These are phyloP conservation scores for Neuroscelio doddi DNA, from an alignment of 2,888 invertebrate genomes.

Conservation along the genomic window DNA sequence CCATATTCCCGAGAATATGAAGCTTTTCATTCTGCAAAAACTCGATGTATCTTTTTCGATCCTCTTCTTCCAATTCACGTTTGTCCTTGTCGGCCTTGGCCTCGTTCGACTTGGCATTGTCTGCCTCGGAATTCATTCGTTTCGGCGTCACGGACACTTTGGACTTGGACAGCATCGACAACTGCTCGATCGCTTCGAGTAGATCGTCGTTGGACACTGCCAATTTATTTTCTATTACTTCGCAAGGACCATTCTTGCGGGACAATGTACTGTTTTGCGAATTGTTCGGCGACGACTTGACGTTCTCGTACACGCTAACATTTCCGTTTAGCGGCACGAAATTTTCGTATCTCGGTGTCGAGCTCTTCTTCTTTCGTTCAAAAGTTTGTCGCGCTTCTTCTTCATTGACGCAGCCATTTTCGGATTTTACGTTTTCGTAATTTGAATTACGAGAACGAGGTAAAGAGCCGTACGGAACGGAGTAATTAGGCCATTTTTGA, in stretches of 20 bases:
- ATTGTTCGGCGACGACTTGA: conserved; percentile 48
- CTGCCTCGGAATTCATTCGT: conserved; percentile 63
- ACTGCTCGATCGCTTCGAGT: conserved; percentile 70
- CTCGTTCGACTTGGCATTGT: conserved; percentile 62
- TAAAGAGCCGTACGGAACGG: conserved; percentile 56
- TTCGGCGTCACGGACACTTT: conserved; percentile 61
- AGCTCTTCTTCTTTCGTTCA: conserved; percentile 40
- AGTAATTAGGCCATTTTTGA: conserved; percentile 57
- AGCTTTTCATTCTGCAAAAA: conserved; percentile 67
- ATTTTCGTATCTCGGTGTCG: conserved; percentile 53
- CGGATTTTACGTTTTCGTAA: conserved; percentile 61
- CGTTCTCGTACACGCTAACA: conserved; percentile 63
- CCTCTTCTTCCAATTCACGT: conserved; percentile 66
- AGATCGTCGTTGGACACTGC: conserved; percentile 72
- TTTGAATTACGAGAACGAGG: conserved; percentile 58
- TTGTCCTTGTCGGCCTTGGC: conserved; percentile 61
- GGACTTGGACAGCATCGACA: conserved; percentile 68
- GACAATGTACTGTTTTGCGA: conserved; percentile 51
- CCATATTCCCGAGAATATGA: conserved; percentile 68
- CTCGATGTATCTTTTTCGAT: conserved; percentile 73
- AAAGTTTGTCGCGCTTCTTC: conserved; percentile 18
- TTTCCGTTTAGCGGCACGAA: conserved; percentile 48
- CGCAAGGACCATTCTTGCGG: conserved; percentile 58
- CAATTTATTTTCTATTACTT: conserved; percentile 73
- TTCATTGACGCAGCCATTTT: conserved; percentile 30